Conservation (phyloP, 1,140 invertebrate species). For the Drosophila ohnishii region DNA sequence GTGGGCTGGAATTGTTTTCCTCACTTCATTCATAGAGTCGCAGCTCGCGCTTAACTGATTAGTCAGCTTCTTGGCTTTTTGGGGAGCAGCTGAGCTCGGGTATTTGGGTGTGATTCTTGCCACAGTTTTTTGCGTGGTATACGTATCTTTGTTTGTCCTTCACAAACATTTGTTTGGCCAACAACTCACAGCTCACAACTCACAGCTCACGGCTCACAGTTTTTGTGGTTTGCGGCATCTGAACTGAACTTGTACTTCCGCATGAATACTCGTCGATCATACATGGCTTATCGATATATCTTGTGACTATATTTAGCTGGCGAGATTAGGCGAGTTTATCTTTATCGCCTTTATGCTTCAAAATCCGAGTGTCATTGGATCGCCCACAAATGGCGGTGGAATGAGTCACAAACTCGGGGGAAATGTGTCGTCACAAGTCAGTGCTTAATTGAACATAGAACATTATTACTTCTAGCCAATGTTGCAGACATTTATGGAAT, state of each 20-base stretch:
- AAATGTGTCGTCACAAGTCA: conserved; percentile 15
- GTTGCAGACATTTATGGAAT: background rate
- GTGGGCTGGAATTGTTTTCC: conserved; percentile 74
- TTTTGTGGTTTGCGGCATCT: conserved; percentile 61
- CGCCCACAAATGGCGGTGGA: conserved; percentile 41
- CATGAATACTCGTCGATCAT: conserved; percentile 45
- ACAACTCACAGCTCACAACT: conserved; percentile 13
- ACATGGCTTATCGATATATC: conserved; percentile 53
- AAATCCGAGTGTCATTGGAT: conserved; percentile 47
- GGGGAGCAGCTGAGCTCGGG: conserved; percentile 48
- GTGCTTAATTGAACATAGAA: background rate
- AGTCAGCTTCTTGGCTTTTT: conserved; percentile 68
- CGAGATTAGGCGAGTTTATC: conserved; percentile 58
- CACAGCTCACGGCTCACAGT: conserved; percentile 13
- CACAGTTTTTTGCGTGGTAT: conserved; percentile 70
- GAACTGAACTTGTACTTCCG: conserved; percentile 60
- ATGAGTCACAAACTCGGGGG: conserved; percentile 50
- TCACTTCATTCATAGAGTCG: conserved; percentile 63
- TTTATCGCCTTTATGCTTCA: conserved; percentile 39
- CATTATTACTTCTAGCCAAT: conserved; percentile 1
- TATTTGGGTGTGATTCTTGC: conserved; percentile 69
- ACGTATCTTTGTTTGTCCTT: conserved; percentile 65
- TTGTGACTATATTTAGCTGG: conserved; percentile 68
- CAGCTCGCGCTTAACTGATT: conserved; percentile 59
- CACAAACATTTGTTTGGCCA: conserved; percentile 49